These are phyloP conservation scores for Spinus olivaceus DNA, from an alignment of 2,797 vertebrate species.

Conservation along the genomic window DNA sequence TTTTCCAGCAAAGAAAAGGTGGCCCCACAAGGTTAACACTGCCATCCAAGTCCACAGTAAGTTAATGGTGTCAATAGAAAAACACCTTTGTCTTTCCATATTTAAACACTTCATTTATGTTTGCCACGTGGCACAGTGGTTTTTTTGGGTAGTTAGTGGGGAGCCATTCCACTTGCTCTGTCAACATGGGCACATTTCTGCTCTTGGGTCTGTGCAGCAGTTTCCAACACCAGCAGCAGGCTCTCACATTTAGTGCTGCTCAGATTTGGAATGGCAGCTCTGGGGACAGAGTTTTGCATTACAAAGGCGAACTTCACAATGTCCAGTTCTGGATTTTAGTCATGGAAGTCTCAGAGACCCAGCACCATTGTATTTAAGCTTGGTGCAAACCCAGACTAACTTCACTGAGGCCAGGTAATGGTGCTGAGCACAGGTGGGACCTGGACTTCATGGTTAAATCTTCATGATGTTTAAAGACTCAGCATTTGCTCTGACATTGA, in stretches of 20 bases:
- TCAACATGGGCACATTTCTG: not conserved
- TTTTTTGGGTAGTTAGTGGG: not conserved
- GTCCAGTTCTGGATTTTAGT: not conserved
- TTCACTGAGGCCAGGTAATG: not conserved
- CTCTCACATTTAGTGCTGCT: not conserved
- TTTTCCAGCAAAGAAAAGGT: slow-evolving; percentile 96
- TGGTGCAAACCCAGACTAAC: not conserved
- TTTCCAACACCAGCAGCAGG: not conserved
- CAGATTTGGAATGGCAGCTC: not conserved
- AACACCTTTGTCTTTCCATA: slow-evolving; percentile 8
- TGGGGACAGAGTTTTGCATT: not conserved
- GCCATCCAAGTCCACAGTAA: slow-evolving; percentile 98
- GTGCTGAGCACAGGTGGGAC: not conserved
- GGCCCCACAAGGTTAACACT: slow-evolving; percentile 96
- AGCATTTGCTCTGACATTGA: not conserved
- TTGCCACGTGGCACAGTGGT: not conserved
- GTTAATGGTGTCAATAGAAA: slow-evolving; percentile 52
- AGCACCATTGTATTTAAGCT: not conserved
- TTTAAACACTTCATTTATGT: slow-evolving; percentile 27
- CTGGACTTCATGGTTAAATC: not conserved
- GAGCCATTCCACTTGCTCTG: slow-evolving; percentile 4
- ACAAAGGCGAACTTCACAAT: not conserved
- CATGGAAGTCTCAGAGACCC: not conserved
- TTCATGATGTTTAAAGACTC: not conserved
- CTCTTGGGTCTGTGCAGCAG: not conserved